These are phyloP conservation scores for Danionella dracula DNA, from an alignment of 2,797 vertebrate genomes.

Conservation along the genomic window DNA sequence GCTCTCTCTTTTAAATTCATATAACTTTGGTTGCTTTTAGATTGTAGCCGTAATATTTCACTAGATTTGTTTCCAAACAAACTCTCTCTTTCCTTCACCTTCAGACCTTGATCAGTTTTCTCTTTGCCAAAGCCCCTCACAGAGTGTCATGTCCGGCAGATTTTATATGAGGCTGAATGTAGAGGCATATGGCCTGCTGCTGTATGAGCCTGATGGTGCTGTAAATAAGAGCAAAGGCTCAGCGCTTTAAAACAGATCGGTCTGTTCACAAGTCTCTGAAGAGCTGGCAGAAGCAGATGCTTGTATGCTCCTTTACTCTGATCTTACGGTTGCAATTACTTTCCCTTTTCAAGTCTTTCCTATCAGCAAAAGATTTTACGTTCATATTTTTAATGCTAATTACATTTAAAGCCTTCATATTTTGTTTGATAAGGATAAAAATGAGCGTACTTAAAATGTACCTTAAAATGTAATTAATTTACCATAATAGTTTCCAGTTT, in stretches of 20 bases:
- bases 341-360: slow-evolving; percentile 2
- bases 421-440: too few relatives aligned
- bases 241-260: slow-evolving; percentile 5
- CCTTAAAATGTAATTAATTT: too few relatives aligned
- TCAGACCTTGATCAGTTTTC: background rate
- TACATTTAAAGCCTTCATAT: too few relatives aligned
- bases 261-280: slow-evolving; percentile 18
- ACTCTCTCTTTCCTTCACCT: background rate
- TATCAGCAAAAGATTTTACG: background rate
- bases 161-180: slow-evolving; percentile 9
- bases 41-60: slow-evolving; percentile 3
- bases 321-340: background rate
- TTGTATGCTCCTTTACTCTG: slow-evolving; percentile 4
- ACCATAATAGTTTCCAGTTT: too few relatives aligned
- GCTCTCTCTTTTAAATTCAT: background rate
- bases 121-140: slow-evolving; percentile 11
- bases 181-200: slow-evolving; percentile 18
- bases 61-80: background rate
- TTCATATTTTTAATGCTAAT: too few relatives aligned
- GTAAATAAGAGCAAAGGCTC: slow-evolving; percentile 29
- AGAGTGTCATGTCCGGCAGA: slow-evolving; percentile 8
- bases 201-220: slow-evolving; percentile 19
- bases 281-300: background rate
- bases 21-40: background rate
- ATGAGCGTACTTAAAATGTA: too few relatives aligned